phyloP scores from a whole-genome alignment of 2,797 vertebrate genomes.

The Chrosomus eos region DNA sequence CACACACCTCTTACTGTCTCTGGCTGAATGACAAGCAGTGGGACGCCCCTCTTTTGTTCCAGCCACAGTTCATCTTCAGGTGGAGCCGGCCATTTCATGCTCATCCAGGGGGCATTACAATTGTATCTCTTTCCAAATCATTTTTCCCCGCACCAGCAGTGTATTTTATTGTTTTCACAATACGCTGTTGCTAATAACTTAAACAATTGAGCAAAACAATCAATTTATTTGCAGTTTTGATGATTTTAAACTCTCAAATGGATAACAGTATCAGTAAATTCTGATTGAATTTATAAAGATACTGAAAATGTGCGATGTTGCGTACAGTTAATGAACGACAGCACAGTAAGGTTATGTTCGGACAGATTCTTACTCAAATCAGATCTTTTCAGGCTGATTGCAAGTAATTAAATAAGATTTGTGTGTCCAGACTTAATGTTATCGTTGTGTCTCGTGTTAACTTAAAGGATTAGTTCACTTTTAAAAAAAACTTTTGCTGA shows the following conservation, averaged over 20 bases:
- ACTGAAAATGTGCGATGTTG: neutral
- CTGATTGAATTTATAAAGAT: neutral
- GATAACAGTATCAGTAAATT: neutral
- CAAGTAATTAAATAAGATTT: no score
- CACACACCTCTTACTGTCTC: slow-evolving; percentile 76
- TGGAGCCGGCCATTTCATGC: slow-evolving; percentile 77
- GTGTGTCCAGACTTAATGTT: neutral
- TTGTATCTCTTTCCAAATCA: slow-evolving; percentile 25
- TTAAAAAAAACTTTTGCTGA: no score
- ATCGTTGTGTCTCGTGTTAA: neutral
- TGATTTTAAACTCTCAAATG: neutral
- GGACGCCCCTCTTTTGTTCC: slow-evolving; percentile 70
- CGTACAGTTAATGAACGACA: no score
- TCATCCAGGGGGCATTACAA: slow-evolving; percentile 69
- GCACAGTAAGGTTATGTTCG: no score
- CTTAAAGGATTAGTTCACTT: no score
- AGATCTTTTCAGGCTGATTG: no score
- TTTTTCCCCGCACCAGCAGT: slow-evolving; percentile 20
- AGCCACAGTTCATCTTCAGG: slow-evolving; percentile 80
- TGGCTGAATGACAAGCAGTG: slow-evolving; percentile 67
- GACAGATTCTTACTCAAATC: no score
- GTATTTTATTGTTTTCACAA: neutral
- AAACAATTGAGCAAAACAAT: neutral
- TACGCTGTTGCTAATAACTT: neutral
- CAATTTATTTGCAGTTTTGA: neutral